A percentile compares a stretch with the other conserved stretches of the same genome.
Evolutionary conservation across 2,113 vertebrate genomes (phyloP).

Genomic region (Cariama cristata): DNA sequence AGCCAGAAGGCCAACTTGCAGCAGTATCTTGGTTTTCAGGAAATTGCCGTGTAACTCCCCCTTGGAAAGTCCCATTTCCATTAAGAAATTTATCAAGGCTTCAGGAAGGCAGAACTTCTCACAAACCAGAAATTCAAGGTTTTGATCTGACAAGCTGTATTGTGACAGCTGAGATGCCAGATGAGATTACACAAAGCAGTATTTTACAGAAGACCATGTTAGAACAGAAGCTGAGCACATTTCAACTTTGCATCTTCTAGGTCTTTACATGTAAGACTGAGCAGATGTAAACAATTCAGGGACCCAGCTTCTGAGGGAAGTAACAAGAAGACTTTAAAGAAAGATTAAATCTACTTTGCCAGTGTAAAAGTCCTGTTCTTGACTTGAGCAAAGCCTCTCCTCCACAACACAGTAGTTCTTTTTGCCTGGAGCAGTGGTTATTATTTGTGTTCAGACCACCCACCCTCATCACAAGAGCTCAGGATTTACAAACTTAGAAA

Average conservation of each 20-base stretch:
- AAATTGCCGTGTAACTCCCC: not conserved
- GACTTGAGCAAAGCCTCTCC: not conserved
- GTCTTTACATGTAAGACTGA: not conserved
- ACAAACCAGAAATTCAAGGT: not conserved
- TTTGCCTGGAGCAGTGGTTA: not conserved
- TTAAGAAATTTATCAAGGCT: not conserved
- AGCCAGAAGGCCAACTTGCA: not conserved
- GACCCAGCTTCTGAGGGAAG: not conserved
- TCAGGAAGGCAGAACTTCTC: not conserved
- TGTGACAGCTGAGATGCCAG: not conserved
- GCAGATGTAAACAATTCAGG: not conserved
- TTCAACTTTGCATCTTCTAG: not conserved
- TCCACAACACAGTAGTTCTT: not conserved
- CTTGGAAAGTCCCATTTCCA: not conserved
- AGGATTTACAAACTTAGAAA: conserved; percentile 4
- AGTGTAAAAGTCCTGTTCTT: not conserved
- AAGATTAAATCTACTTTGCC: not conserved
- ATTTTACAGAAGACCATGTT: not conserved
- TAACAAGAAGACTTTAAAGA: not conserved
- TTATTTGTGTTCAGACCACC: conserved; percentile 16
- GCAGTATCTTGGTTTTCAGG: not conserved
- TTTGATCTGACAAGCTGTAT: not conserved
- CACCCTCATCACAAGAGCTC: not conserved
- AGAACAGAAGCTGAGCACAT: not conserved
- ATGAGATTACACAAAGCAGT: not conserved